Conservation (phyloP, 2,113 vertebrate genomes). For the Arizona elegans region DNA sequence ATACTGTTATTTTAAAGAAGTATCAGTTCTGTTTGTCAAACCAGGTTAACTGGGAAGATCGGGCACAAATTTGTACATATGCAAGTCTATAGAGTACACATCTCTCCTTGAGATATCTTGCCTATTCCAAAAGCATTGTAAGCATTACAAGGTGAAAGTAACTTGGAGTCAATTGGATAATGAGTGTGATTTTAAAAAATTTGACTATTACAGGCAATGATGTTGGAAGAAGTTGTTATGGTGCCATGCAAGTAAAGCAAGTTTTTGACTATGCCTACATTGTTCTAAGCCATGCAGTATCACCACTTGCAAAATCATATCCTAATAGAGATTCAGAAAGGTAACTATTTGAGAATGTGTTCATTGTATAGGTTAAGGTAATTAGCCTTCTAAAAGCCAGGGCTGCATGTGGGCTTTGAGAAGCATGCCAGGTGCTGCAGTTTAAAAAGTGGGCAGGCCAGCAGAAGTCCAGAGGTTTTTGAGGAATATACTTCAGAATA, state of each 20-base stretch:
- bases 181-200: background rate
- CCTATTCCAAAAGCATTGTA: background rate
- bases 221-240: slow-evolving; percentile 95
- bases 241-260: slow-evolving; percentile 99
- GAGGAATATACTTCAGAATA: background rate
- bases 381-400: background rate
- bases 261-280: slow-evolving; percentile 98
- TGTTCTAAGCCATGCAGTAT: slow-evolving; percentile 92
- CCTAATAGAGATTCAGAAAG: slow-evolving; percentile 94
- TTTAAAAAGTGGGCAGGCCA: background rate
- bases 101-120: background rate
- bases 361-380: slow-evolving; percentile 30
- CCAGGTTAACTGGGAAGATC: background rate
- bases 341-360: slow-evolving; percentile 66
- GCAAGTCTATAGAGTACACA: too few relatives aligned
- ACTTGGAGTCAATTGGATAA: background rate
- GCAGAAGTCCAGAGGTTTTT: background rate
- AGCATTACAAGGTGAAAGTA: background rate
- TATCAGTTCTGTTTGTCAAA: background rate
- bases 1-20: background rate
- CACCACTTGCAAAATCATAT: slow-evolving; percentile 90
- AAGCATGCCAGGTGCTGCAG: background rate
- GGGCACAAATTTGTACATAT: background rate
- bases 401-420: background rate
- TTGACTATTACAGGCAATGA: slow-evolving; percentile 83